Evolutionary conservation across 2,113 vertebrate species (phyloP).

Genomic region (Motacilla tschutschensis): DNA sequence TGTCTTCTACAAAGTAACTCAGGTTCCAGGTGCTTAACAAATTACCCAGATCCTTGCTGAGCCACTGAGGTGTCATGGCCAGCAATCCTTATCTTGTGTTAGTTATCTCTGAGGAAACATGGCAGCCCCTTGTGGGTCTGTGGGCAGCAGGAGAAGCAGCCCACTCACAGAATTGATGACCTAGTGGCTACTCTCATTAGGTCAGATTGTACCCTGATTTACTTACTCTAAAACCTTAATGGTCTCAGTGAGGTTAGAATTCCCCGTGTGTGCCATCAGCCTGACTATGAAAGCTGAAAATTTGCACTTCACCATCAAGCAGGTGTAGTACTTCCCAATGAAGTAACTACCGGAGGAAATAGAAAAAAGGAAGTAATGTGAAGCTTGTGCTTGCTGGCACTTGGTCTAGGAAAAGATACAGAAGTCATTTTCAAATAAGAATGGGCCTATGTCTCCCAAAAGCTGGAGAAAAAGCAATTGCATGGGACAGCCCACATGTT

Average conservation of each 20-base stretch:
- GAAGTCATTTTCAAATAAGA: background rate
- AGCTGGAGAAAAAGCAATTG: background rate
- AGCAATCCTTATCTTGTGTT: background rate
- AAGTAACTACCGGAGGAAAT: background rate
- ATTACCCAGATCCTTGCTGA: background rate
- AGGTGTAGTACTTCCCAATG: background rate
- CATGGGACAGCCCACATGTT: background rate
- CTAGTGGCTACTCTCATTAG: background rate
- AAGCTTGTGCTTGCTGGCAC: background rate
- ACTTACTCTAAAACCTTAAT: background rate
- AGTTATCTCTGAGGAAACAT: conserved; percentile 12
- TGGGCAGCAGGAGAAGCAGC: background rate
- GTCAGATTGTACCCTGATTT: conserved; percentile 16
- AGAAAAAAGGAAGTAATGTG: background rate
- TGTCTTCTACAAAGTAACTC: background rate
- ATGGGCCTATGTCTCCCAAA: background rate
- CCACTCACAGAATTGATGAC: background rate
- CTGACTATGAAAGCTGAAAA: background rate
- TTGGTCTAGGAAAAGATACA: background rate
- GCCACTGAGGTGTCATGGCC: background rate
- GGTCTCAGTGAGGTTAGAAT: background rate
- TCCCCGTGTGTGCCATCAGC: background rate
- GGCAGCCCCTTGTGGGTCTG: background rate
- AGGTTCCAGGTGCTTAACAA: background rate
- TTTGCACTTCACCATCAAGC: background rate